Base-by-base conservation (phyloP, 2,888 invertebrate genomes). In the Neoscelio sp. region DNA sequence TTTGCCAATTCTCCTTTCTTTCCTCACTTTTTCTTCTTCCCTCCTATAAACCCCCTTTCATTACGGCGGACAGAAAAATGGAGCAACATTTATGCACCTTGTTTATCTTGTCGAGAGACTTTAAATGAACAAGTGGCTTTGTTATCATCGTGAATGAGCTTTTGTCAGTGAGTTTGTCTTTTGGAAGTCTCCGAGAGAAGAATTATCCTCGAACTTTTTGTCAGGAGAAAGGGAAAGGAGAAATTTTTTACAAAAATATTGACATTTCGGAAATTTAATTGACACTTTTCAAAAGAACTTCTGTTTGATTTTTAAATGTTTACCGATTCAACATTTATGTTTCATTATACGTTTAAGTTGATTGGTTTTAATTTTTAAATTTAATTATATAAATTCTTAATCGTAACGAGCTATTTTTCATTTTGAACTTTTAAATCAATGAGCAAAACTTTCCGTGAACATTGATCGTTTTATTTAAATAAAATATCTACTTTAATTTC, bases 41-140 rank as follows among this genome's bases (percentile, higher is more conserved):
- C 8, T 48, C 26, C n/a, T n/a, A 2, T 35, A 30, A 33, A 6
- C 60, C 44, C 48, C 46, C 44, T 75, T 60, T 67, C 50, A 46
- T 18, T 42, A 30, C 40, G 20, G 13, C 2, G 15, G 52, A 42
- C 15, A 17, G 15, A 68, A 67, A 75, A 67, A 75, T 38, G 48
- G 30, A 68, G 62, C 44, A 76, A 76, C 76, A 76, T 68, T 62
- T 62, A 58, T 17, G 56, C 50, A 67, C 68, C 74, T 38, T 52
- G 73, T 67, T 56, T 35, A 58, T 73, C 71, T 73, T 58, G 56
- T 46, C 52, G 20, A 68, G 52, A 30, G 64, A 74, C 62, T 67
- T 75, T 68, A 75, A 75, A 75, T 75, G 75, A 75, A 75, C 75
- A 68, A 60, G 46, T 46, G 68, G 75, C 62, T 75, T 75, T 75